Evolutionary conservation across 2,797 vertebrate species (phyloP).

Genomic region (Lutjanus campechanus): DNA sequence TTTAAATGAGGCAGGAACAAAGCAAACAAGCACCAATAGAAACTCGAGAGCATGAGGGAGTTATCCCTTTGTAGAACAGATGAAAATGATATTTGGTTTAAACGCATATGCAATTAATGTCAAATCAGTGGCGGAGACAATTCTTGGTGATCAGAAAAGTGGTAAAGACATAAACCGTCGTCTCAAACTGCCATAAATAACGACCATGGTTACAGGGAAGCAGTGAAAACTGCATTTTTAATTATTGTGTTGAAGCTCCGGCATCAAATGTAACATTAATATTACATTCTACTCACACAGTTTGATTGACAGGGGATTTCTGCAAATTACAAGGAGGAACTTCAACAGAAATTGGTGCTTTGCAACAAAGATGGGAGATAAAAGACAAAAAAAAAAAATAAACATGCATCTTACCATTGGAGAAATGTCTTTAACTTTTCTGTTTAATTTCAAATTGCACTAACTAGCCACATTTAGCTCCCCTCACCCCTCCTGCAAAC

Average conservation of each 20-base stretch:
- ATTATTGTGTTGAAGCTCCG: background rate
- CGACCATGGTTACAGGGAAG: background rate
- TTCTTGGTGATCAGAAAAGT: no score
- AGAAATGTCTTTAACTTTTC: background rate
- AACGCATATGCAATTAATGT: no score
- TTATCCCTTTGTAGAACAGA: no score
- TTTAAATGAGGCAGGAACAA: no score
- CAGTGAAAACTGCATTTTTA: background rate
- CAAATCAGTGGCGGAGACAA: no score
- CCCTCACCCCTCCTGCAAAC: background rate
- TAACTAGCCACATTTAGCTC: background rate
- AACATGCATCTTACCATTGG: background rate
- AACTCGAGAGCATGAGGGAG: no score
- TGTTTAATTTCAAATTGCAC: background rate
- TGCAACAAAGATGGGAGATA: background rate
- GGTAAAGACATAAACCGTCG: no score
- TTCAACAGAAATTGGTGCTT: background rate
- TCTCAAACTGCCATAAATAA: no score
- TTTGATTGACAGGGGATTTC: background rate
- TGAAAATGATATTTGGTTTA: no score
- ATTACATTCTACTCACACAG: background rate
- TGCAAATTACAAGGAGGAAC: background rate
- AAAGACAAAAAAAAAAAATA: background rate
- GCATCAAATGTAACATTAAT: background rate
- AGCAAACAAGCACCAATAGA: no score